A percentile compares a stretch with the other conserved stretches of the same genome.
Conservation (phyloP, 2,888 invertebrate genomes). For the Hylaea fasciaria region DNA sequence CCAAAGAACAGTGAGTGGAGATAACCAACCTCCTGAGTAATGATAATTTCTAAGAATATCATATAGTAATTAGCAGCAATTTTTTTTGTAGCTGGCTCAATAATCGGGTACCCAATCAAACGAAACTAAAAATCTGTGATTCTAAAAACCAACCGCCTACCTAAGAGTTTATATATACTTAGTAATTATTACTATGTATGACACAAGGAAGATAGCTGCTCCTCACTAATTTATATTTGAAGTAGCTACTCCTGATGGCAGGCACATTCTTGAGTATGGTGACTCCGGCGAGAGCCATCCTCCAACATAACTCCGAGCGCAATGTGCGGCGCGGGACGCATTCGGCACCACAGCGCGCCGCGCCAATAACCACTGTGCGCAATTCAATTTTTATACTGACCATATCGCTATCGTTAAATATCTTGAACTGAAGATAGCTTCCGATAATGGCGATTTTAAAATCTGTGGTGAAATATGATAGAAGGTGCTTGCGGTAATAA, state of each 20-base stretch:
- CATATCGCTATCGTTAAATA: conserved; percentile 62
- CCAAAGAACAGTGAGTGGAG: neutral
- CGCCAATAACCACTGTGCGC: conserved; percentile 59
- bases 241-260: conserved; percentile 1
- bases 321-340: conserved; percentile 78
- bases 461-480: neutral
- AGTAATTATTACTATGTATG: neutral
- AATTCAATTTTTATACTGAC: conserved; percentile 82
- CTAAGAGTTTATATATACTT: no score
- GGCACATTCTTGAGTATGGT: conserved; percentile 27
- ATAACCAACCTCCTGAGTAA: neutral
- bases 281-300: conserved; percentile 32
- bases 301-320: conserved; percentile 64
- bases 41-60: neutral
- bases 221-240: conserved; percentile 49
- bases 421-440: conserved; percentile 42
- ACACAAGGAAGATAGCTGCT: neutral
- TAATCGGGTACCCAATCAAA: neutral
- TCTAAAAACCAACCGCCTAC: neutral
- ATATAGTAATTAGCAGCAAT: no score
- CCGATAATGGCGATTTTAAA: conserved; percentile 40
- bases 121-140: neutral
- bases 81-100: no score
- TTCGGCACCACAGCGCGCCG: conserved; percentile 75
- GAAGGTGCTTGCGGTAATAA: neutral